Base-by-base conservation (phyloP, 2,113 vertebrate genomes). In the Meles meles region DNA sequence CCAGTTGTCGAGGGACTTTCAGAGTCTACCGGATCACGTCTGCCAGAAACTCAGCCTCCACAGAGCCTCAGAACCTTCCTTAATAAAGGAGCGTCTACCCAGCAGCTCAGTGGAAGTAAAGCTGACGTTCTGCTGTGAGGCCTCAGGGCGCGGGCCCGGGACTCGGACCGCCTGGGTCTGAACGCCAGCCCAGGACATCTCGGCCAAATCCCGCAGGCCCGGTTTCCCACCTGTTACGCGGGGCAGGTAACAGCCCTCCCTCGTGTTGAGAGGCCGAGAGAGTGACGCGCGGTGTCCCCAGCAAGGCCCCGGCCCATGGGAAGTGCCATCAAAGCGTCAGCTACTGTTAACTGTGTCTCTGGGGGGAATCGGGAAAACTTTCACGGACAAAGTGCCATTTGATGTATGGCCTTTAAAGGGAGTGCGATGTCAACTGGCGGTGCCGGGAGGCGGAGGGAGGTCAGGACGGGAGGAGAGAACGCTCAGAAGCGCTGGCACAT, bases 271-370 rank as follows among this genome's bases (percentile, higher is more conserved):
- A 17, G 11, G 20, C 27, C 15, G 37, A 49, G 20, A 12, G 31
- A 10, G 20, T 3, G 17, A 12, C 44, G 11, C 1, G 14, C 13
- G 5, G 61, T 0, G 18, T 31, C 20, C 13, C 11, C 8, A 2
- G 4, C 65, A 25, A 44, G 12, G 25, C 37, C 7, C 7, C 0
- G 49, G 34, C 23, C 12, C 1, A 0, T 0, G 25, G 82, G 15
- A 29, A 25, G 49, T 17, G 15, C 34, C 0, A 2, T 5, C 79
- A 2, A 15, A 65, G 65, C 18, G 11, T 20, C 1, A 4, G 47
- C 39, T 29, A 17, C 0, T 3, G 6, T 2, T 17, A 47, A 34
- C 23, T 7, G 17, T 27, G 34, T 42, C 7, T 20, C 4, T 52
- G 49, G 21, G 21, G 29, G 39, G 7, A 20, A 15, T 23, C 4